Evolutionary conservation across 2,888 invertebrate species (phyloP).

Genomic region (Pristionchus mayeri): DNA sequence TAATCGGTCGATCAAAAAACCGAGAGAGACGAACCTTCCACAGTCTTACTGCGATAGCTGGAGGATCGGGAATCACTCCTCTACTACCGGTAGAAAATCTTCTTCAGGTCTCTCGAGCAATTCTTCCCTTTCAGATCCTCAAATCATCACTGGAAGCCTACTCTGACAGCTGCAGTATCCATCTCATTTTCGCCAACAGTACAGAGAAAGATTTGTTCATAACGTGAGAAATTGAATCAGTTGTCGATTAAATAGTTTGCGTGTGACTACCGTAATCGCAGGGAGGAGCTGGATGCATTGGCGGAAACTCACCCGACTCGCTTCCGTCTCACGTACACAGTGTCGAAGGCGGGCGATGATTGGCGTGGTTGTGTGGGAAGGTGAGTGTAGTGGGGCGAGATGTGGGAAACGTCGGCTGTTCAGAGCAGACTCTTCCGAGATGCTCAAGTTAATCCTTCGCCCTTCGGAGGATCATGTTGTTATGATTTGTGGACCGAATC

Average conservation of each 20-base stretch:
- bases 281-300: conserved; percentile 40
- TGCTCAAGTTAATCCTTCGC: background rate
- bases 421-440: conserved; percentile 4
- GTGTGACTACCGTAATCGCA: conserved; percentile 25
- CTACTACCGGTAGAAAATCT: conserved; percentile 91
- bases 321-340: conserved; percentile 27
- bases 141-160: conserved; percentile 86
- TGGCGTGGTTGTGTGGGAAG: conserved; percentile 20
- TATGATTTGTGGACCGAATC: conserved; percentile 49
- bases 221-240: conserved; percentile 3
- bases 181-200: conserved; percentile 92
- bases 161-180: conserved; percentile 85
- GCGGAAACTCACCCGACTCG: conserved; percentile 16
- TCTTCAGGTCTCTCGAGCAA: no score
- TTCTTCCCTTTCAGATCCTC: conserved; percentile 50
- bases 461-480: conserved; percentile 35
- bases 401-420: background rate
- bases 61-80: conserved; percentile 87
- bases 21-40: conserved; percentile 84
- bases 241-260: background rate
- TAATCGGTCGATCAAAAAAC: conserved; percentile 89
- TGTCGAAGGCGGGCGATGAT: conserved; percentile 3
- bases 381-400: conserved; percentile 1
- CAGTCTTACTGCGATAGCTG: conserved; percentile 94
- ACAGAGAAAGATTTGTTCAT: conserved; percentile 93